phyloP scores from a whole-genome alignment of 2,113 vertebrate genomes.

The Hemicordylus capensis region DNA sequence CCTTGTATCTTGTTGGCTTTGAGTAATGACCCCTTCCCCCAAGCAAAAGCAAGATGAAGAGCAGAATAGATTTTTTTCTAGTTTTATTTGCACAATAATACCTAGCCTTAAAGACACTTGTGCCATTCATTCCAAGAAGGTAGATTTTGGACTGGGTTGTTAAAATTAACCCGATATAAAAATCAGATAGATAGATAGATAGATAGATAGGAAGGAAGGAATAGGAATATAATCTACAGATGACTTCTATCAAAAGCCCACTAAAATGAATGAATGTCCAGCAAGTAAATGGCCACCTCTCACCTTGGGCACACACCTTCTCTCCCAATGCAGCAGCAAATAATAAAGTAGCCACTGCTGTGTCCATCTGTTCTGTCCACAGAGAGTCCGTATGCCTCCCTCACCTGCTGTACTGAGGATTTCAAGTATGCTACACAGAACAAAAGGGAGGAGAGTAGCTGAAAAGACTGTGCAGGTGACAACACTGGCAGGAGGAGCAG shows the following conservation, averaged over 20 bases:
- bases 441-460: not conserved
- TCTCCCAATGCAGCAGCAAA: not conserved
- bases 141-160: not conserved
- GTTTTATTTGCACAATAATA: not conserved
- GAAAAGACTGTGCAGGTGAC: not conserved
- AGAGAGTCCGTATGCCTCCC: not conserved
- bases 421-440: not conserved
- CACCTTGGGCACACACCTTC: too few relatives aligned
- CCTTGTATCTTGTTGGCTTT: not conserved
- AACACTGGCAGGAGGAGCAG: not conserved
- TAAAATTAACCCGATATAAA: too few relatives aligned
- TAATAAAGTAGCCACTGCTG: not conserved
- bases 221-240: not conserved
- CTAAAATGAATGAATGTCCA: not conserved
- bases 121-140: not conserved
- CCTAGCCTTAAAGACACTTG: not conserved
- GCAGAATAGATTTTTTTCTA: not conserved
- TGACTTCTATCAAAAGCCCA: not conserved
- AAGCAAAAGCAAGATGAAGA: not conserved
- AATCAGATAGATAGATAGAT: too few relatives aligned
- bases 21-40: not conserved
- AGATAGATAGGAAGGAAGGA: too few relatives aligned
- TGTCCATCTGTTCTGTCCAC: not conserved
- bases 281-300: not conserved
- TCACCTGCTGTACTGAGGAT: not conserved